phyloP scores from a whole-genome alignment of 2,113 vertebrate species.

The Pycnonotus jocosus region DNA sequence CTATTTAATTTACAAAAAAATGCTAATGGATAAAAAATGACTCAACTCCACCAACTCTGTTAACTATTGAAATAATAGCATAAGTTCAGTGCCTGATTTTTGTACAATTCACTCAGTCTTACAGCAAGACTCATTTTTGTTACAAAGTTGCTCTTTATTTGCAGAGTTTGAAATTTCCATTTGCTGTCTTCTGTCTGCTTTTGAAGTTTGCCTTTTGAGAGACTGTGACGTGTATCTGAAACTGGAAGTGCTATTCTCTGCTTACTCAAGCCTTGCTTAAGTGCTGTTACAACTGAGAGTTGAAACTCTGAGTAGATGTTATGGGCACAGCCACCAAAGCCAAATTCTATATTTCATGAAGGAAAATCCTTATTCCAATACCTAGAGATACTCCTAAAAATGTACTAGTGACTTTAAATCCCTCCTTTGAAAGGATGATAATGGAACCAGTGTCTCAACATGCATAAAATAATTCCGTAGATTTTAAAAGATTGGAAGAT shows the following conservation, averaged over 20 bases:
- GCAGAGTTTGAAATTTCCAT: not conserved
- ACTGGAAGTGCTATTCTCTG: slow-evolving; percentile 11
- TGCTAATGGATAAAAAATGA: slow-evolving; percentile 56
- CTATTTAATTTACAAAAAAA: slow-evolving; percentile 53
- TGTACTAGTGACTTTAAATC: not conserved
- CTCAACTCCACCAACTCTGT: slow-evolving; percentile 3
- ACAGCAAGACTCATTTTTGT: not conserved
- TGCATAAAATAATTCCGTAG: not conserved
- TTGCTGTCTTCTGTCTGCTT: slow-evolving; percentile 36
- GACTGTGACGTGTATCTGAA: not conserved
- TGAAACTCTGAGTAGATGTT: slow-evolving; percentile 40
- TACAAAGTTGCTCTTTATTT: not conserved
- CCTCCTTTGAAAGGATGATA: not conserved
- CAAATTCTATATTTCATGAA: slow-evolving; percentile 40
- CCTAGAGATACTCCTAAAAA: not conserved
- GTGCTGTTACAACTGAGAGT: slow-evolving; percentile 28
- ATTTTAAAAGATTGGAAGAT: not conserved
- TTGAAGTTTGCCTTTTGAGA: slow-evolving; percentile 53
- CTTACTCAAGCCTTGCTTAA: slow-evolving; percentile 15
- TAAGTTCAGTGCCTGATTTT: not conserved
- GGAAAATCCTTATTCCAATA: not conserved
- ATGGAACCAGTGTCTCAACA: not conserved
- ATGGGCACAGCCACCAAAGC: slow-evolving; percentile 20
- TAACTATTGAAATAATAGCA: not conserved
- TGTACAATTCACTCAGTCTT: not conserved